These are phyloP conservation scores for Leucozona laternaria DNA, from an alignment of 2,888 invertebrate species.

Conservation along the genomic window DNA sequence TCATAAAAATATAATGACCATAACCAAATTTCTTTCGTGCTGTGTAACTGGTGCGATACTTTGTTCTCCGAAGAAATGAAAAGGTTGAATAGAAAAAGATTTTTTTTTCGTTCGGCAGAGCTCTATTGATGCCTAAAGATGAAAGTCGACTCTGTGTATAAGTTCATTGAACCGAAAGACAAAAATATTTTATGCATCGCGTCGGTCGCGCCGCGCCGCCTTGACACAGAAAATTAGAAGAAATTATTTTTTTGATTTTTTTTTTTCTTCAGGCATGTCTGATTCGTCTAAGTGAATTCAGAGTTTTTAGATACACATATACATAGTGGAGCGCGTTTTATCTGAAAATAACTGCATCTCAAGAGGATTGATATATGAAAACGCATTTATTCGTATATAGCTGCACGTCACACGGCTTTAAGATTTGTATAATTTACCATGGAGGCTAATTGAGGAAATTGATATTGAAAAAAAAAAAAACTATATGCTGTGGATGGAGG, in stretches of 20 bases:
- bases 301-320: neutral
- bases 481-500: conserved; percentile 16
- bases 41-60: conserved; percentile 67
- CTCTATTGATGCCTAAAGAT: conserved; percentile 5
- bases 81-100: neutral
- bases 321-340: conserved; percentile 38
- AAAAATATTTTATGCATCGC: conserved; percentile 5
- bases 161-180: conserved; percentile 30
- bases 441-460: conserved; percentile 73
- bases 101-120: neutral
- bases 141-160: conserved; percentile 7
- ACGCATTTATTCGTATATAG: conserved; percentile 13
- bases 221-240: conserved; percentile 37
- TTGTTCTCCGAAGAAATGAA: conserved; percentile 25
- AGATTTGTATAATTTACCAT: conserved; percentile 70
- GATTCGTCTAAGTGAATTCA: conserved; percentile 16
- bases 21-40: conserved; percentile 56
- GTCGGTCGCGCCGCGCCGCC: neutral
- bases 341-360: conserved; percentile 69
- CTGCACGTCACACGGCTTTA: conserved; percentile 14
- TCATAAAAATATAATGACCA: conserved; percentile 72
- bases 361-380: conserved; percentile 48
- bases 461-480: conserved; percentile 62
- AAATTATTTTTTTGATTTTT: neutral
- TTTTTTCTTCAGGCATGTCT: conserved; percentile 8